These are phyloP conservation scores for Ceratina calcarata DNA, from an alignment of 1,140 invertebrate species.

Conservation along the genomic window DNA sequence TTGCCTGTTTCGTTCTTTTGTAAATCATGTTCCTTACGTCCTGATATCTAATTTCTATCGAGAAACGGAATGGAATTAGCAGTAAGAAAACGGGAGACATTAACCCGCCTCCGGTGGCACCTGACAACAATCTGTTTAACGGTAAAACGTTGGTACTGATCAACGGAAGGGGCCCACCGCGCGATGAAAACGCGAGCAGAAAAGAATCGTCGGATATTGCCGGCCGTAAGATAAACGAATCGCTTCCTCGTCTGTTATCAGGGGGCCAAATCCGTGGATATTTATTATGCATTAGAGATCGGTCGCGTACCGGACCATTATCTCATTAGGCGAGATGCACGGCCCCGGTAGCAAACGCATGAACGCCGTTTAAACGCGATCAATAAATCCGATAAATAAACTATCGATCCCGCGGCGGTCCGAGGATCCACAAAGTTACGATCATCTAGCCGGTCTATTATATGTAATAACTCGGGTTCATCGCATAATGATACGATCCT, in stretches of 20 bases:
- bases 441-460: constrained; percentile 15
- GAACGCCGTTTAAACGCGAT: constrained; percentile 21
- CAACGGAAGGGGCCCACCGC: neutral
- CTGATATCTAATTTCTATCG: neutral
- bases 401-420: neutral
- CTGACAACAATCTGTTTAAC: constrained; percentile 22
- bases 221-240: constrained; percentile 15
- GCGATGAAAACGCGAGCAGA: too few relatives aligned
- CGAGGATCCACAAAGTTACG: constrained; percentile 39
- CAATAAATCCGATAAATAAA: constrained; percentile 16
- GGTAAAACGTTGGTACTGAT: constrained; percentile 11
- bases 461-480: constrained; percentile 37
- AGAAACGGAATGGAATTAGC: neutral
- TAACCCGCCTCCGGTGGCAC: neutral
- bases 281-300: constrained; percentile 29
- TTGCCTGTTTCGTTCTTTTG: too few relatives aligned
- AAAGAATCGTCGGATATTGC: neutral
- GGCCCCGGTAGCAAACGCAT: neutral
- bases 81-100: neutral
- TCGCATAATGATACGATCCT: constrained; percentile 26
- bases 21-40: too few relatives aligned
- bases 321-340: neutral
- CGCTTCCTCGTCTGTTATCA: constrained; percentile 21
- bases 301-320: neutral
- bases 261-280: constrained; percentile 18